Percentiles rank a stretch among this genome's conserved stretches.
Conservation (phyloP, 92 coral and sea anemone species). For the Ricordea florida region DNA sequence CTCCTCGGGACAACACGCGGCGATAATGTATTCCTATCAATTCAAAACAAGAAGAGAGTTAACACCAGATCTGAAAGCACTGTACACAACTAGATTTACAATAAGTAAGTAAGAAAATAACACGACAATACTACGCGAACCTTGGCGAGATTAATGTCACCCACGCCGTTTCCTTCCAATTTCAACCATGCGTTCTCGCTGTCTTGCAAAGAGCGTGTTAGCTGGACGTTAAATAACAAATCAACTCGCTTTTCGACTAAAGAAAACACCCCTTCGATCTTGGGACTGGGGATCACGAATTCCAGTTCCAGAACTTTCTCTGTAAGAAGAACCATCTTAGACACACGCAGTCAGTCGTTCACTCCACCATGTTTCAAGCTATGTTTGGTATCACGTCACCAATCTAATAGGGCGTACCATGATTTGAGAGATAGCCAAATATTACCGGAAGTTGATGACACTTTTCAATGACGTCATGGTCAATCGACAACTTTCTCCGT, state of each 20-base stretch:
- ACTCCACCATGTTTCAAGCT: neutral
- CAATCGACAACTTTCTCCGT: constrained; percentile 8
- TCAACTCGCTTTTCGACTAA: constrained; percentile 42
- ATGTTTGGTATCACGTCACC: neutral
- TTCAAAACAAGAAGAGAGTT: constrained; percentile 32
- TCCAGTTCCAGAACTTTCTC: no score
- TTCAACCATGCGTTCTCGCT: constrained; percentile 11
- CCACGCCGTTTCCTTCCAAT: constrained; percentile 26
- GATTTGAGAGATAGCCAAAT: neutral
- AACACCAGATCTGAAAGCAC: neutral
- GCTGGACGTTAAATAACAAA: constrained; percentile 45
- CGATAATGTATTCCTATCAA: constrained; percentile 78
- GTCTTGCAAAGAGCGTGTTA: neutral
- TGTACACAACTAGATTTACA: neutral
- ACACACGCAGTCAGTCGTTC: no score
- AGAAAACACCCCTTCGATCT: neutral
- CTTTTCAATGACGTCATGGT: constrained; percentile 49
- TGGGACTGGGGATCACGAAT: constrained; percentile 8
- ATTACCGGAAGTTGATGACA: constrained; percentile 32
- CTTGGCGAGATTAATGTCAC: constrained; percentile 27
- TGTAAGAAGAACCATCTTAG: constrained; percentile 21
- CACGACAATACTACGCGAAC: neutral
- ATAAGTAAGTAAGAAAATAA: neutral
- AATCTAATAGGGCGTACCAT: neutral
- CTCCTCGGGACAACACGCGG: constrained; percentile 63